Evolutionary conservation across 2,888 invertebrate genomes (phyloP).

Genomic region (Mesodorylaimus sp.): DNA sequence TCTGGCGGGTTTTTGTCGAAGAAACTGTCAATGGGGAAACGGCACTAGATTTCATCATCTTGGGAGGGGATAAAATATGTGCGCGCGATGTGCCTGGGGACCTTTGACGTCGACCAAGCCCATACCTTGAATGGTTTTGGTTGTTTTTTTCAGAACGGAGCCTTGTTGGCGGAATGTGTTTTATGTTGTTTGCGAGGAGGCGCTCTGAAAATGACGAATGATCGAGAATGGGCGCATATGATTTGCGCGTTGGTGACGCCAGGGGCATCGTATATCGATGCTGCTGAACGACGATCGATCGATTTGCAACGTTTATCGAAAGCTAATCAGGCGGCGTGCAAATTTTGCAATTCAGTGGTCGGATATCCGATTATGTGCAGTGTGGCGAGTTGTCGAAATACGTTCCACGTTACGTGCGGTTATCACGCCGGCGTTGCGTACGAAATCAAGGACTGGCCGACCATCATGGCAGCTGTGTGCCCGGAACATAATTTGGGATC

Average conservation of each 20-base stretch:
- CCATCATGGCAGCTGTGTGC: conserved; percentile 32
- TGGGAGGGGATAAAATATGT: too few species aligned
- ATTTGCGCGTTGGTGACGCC: conserved; percentile 33
- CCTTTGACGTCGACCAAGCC: too few species aligned
- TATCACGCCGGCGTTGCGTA: conserved; percentile 39
- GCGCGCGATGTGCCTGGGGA: too few species aligned
- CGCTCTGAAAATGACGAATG: conserved; percentile 32
- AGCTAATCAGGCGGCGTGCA: not conserved
- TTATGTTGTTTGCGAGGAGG: conserved; percentile 41
- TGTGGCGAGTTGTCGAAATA: conserved; percentile 33
- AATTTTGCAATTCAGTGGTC: not conserved
- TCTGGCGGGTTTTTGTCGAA: too few species aligned
- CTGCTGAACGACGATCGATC: conserved; percentile 16
- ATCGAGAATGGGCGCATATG: conserved; percentile 32
- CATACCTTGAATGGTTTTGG: too few species aligned
- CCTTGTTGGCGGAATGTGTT: conserved; percentile 32
- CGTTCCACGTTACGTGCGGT: conserved; percentile 45
- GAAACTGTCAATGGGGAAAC: too few species aligned
- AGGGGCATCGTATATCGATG: conserved; percentile 31
- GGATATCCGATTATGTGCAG: not conserved
- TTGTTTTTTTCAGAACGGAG: not conserved
- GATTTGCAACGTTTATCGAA: not conserved
- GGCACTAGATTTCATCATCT: too few species aligned
- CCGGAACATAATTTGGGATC: conserved; percentile 21
- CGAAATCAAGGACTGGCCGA: conserved; percentile 33